Evolutionary conservation across 2,888 invertebrate genomes (phyloP).

Genomic region (Cyrtodaria siliqua): DNA sequence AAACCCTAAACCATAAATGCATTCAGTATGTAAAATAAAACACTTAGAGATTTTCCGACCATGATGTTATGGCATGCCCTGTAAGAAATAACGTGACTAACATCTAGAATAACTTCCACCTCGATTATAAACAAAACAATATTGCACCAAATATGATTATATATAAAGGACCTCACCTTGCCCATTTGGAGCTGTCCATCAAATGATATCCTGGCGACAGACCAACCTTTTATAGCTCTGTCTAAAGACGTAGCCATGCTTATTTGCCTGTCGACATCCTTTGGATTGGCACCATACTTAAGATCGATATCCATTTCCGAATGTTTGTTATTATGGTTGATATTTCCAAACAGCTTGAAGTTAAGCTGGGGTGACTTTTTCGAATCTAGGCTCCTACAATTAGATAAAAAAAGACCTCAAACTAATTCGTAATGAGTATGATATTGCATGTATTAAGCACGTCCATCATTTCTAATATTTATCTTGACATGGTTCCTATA

Average conservation of each 20-base stretch:
- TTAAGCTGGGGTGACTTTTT: conserved; percentile 53
- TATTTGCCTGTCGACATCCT: conserved; percentile 61
- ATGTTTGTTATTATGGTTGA: conserved; percentile 63
- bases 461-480: no score
- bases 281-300: conserved; percentile 63
- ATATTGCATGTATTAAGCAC: no score
- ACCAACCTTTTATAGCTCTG: conserved; percentile 41
- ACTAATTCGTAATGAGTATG: no score
- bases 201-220: conserved; percentile 19
- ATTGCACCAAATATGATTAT: no score
- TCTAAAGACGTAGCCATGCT: conserved; percentile 45
- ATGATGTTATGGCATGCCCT: no score
- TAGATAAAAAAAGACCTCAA: background rate
- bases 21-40: no score
- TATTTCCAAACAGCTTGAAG: conserved; percentile 50
- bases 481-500: no score
- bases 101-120: no score
- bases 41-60: no score
- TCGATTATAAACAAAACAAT: no score
- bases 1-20: no score
- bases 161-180: conserved; percentile 27
- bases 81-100: no score
- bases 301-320: conserved; percentile 60
- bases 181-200: conserved; percentile 44
- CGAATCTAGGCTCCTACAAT: conserved; percentile 58